Conservation (phyloP, 2,888 invertebrate species). For the Trilocha varians region DNA sequence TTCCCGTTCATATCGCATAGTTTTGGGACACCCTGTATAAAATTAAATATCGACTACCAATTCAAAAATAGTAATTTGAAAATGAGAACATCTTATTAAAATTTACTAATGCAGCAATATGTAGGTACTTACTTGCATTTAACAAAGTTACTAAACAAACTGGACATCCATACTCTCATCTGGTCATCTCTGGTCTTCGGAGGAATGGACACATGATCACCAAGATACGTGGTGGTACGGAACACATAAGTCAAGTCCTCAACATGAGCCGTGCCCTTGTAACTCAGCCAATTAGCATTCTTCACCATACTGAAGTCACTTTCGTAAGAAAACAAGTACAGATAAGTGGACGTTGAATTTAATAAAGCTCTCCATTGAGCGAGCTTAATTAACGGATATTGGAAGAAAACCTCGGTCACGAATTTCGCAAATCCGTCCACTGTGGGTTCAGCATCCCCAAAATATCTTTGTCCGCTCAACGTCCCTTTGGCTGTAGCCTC, state of each 20-base stretch:
- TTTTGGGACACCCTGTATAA: no score
- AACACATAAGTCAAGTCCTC: constrained; percentile 62
- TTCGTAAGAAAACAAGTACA: constrained; percentile 58
- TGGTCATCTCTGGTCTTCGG: constrained; percentile 10
- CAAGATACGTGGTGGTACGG: constrained; percentile 11
- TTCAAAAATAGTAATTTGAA: no score
- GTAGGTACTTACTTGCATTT: constrained; percentile 13
- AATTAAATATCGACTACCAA: no score
- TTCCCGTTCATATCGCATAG: no score
- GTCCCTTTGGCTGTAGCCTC: constrained; percentile 13
- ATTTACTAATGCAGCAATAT: background rate
- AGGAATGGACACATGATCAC: constrained; percentile 6
- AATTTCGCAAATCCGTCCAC: constrained; percentile 13
- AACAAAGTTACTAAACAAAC: constrained; percentile 16
- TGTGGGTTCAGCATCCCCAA: constrained; percentile 13
- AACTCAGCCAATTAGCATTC: constrained; percentile 13
- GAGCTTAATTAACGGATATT: constrained; percentile 16
- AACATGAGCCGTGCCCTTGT: constrained; percentile 42
- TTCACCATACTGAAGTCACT: constrained; percentile 48
- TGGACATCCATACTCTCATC: constrained; percentile 18
- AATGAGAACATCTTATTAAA: no score
- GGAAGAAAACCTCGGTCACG: constrained; percentile 14
- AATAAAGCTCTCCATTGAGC: constrained; percentile 10
- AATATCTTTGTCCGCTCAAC: constrained; percentile 16
- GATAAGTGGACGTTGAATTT: constrained; percentile 34